phyloP scores from a whole-genome alignment of 2,113 vertebrate genomes.

The Embiotoca jacksoni region DNA sequence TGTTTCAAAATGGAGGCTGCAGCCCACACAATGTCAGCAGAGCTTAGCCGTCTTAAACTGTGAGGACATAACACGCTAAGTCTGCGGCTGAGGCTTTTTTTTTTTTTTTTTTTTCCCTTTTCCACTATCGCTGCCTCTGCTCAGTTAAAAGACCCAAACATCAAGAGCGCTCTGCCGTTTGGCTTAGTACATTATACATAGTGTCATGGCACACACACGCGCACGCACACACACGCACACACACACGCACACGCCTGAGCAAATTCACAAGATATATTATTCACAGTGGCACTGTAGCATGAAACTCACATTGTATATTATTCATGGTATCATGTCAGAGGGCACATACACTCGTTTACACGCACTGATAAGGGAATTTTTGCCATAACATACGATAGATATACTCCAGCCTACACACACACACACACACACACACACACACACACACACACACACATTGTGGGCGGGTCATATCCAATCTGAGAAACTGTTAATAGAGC shows the following conservation, averaged over 20 bases:
- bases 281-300: slow-evolving; percentile 33
- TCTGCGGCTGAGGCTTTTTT: slow-evolving; percentile 32
- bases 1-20: slow-evolving; percentile 35
- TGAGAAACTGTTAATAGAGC: not conserved
- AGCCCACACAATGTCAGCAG: slow-evolving; percentile 54
- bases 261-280: slow-evolving; percentile 25
- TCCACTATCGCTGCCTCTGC: slow-evolving; percentile 1
- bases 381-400: slow-evolving; percentile 15
- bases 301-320: slow-evolving; percentile 38
- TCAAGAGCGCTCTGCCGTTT: slow-evolving; percentile 15
- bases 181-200: slow-evolving; percentile 32
- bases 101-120: too few species aligned
- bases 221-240: slow-evolving; percentile 19
- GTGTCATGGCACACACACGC: not conserved
- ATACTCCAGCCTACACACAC: not conserved
- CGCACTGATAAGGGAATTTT: not conserved
- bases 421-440: not conserved
- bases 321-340: slow-evolving; percentile 48
- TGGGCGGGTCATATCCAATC: not conserved
- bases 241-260: not conserved
- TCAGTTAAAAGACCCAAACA: slow-evolving; percentile 16
- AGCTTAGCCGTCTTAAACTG: slow-evolving; percentile 53
- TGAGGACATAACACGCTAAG: slow-evolving; percentile 8
- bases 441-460: not conserved
- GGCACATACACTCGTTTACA: not conserved